Conservation (phyloP, 2,113 vertebrate species). For the Sterrhoptilus dennistouni region DNA sequence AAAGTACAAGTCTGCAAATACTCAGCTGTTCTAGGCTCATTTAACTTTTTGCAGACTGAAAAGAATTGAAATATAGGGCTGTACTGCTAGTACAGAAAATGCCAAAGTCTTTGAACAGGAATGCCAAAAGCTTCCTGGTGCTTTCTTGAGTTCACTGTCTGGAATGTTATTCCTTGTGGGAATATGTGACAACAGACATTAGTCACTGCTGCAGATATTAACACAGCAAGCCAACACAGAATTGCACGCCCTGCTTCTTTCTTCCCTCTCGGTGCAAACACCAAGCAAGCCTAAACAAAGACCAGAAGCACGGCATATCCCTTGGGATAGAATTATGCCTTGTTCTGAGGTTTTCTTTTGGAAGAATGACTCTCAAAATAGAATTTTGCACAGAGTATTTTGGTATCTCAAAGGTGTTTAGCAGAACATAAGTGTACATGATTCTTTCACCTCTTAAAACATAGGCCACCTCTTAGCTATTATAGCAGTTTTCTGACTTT, state of each 20-base stretch:
- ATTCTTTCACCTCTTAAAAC: background rate
- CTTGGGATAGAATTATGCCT: background rate
- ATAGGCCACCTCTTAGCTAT: background rate
- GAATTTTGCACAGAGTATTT: background rate
- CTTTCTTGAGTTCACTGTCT: conserved; percentile 18
- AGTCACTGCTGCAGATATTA: conserved; percentile 24
- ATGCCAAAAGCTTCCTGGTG: background rate
- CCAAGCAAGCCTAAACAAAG: background rate
- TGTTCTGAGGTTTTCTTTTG: background rate
- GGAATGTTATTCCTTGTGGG: conserved; percentile 16
- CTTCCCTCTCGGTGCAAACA: background rate
- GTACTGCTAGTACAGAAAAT: background rate
- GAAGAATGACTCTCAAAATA: background rate
- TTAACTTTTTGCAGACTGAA: background rate
- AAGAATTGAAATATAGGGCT: background rate
- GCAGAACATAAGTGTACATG: background rate
- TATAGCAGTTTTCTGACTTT: background rate
- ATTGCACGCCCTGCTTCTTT: background rate
- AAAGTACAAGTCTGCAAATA: background rate
- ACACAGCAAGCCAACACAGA: background rate
- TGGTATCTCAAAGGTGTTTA: background rate
- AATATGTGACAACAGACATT: conserved; percentile 54
- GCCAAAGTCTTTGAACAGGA: background rate
- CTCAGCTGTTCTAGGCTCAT: background rate
- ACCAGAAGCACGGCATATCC: background rate